Evolutionary conservation across 2,797 vertebrate species (phyloP).

Genomic region (Staurois parvus): DNA sequence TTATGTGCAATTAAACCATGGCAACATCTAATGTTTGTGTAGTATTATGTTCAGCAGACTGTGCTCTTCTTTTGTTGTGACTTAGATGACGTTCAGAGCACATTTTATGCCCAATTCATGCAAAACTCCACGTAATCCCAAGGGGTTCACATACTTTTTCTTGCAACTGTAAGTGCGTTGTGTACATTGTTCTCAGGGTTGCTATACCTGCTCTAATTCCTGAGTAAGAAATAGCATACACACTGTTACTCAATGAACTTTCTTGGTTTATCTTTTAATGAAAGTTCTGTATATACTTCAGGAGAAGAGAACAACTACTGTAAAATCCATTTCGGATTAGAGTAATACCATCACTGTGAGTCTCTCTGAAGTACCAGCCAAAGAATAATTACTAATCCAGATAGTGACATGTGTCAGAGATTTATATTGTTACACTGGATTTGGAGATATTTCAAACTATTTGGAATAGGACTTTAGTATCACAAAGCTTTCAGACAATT

Average conservation of each 20-base stretch:
- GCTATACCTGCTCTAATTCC: no score
- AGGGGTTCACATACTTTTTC: no score
- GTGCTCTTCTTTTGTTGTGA: no score
- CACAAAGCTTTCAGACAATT: conserved; percentile 27
- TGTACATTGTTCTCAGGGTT: no score
- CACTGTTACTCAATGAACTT: background rate
- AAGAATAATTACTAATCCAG: conserved; percentile 40
- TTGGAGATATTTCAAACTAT: conserved; percentile 9
- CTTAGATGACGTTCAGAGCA: no score
- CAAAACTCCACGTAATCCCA: no score
- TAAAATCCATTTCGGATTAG: conserved; percentile 42
- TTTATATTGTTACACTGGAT: conserved; percentile 22
- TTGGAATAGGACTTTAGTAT: conserved; percentile 7
- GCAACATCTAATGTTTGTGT: no score
- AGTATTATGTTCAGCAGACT: no score
- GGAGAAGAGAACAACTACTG: background rate
- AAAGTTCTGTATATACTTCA: background rate
- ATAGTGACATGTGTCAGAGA: conserved; percentile 30
- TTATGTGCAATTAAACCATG: no score
- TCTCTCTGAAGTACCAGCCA: conserved; percentile 24
- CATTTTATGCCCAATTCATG: no score
- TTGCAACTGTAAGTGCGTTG: no score
- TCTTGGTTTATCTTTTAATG: background rate
- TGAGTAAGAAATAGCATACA: background rate
- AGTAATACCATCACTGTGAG: conserved; percentile 26